phyloP scores from a whole-genome alignment of 2,888 invertebrate genomes.

The Drosophila ustulata region DNA sequence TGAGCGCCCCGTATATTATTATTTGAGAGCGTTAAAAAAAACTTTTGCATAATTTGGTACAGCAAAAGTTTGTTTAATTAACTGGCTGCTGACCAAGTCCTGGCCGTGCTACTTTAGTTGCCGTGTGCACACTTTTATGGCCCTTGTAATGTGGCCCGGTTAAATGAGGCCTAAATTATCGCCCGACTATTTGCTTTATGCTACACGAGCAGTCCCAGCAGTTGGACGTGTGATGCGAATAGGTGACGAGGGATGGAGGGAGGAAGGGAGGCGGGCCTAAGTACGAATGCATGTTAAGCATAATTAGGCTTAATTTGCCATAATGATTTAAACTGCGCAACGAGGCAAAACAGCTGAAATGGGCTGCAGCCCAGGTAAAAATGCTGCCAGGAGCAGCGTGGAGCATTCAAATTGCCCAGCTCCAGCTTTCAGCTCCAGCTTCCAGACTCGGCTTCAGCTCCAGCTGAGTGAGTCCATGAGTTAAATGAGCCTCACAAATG shows the following conservation, averaged over 20 bases:
- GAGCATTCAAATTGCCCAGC: slow-evolving; percentile 43
- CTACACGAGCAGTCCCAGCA: background rate
- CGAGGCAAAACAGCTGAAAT: slow-evolving; percentile 62
- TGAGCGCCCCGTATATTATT: background rate
- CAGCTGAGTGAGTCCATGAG: slow-evolving; percentile 32
- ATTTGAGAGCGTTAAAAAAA: slow-evolving; percentile 4
- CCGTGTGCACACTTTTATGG: slow-evolving; percentile 18
- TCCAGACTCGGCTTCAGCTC: background rate
- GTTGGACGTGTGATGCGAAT: slow-evolving; percentile 16
- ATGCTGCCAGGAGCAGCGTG: slow-evolving; percentile 33
- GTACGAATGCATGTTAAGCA: slow-evolving; percentile 75
- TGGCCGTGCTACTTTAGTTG: slow-evolving; percentile 4
- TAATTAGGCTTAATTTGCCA: slow-evolving; percentile 76
- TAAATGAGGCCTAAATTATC: slow-evolving; percentile 57
- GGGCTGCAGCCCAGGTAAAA: slow-evolving; percentile 54
- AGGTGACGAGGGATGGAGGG: background rate
- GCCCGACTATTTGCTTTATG: slow-evolving; percentile 42
- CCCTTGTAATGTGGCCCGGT: slow-evolving; percentile 16
- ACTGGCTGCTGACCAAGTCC: slow-evolving; percentile 7
- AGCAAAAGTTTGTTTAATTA: slow-evolving; percentile 45
- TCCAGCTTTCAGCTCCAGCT: slow-evolving; percentile 23
- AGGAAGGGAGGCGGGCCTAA: slow-evolving; percentile 40
- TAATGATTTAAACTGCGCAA: slow-evolving; percentile 69
- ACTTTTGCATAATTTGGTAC: slow-evolving; percentile 30
- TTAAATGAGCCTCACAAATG: slow-evolving; percentile 78